These are phyloP conservation scores for Charanyca ferruginea DNA, from an alignment of 2,888 invertebrate genomes.

Conservation along the genomic window DNA sequence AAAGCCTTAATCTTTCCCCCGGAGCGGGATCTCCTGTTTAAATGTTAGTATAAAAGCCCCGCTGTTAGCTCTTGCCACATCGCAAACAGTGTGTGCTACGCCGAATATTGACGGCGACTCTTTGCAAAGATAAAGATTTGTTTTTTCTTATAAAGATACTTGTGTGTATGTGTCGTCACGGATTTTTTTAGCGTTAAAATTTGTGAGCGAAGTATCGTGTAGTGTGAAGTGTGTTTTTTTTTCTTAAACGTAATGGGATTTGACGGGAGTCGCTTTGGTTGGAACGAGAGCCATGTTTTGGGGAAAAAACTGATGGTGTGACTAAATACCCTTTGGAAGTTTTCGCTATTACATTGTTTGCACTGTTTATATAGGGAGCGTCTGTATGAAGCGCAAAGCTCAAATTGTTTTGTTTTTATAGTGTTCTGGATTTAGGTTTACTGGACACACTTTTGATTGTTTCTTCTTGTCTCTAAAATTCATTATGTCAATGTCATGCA, in stretches of 20 bases:
- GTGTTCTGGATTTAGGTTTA: too few relatives aligned
- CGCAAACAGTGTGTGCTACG: slow-evolving; percentile 69
- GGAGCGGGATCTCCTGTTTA: slow-evolving; percentile 73
- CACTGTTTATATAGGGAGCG: too few relatives aligned
- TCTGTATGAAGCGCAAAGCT: too few relatives aligned
- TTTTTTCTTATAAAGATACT: slow-evolving; percentile 58
- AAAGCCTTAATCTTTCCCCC: slow-evolving; percentile 72
- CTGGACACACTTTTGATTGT: too few relatives aligned
- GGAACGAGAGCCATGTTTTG: slow-evolving; percentile 23
- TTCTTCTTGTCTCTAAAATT: too few relatives aligned
- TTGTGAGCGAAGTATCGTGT: slow-evolving; percentile 22
- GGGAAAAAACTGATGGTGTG: neutral
- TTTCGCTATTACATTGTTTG: too few relatives aligned
- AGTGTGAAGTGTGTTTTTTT: slow-evolving; percentile 1
- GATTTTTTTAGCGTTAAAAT: slow-evolving; percentile 58
- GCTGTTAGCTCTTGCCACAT: slow-evolving; percentile 69
- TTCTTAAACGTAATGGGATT: slow-evolving; percentile 24
- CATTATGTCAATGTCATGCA: too few relatives aligned
- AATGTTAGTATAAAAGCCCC: slow-evolving; percentile 75
- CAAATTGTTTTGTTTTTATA: too few relatives aligned
- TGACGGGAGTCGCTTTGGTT: slow-evolving; percentile 8
- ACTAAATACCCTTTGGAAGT: too few relatives aligned
- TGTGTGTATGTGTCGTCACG: slow-evolving; percentile 65
- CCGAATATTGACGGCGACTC: slow-evolving; percentile 71
- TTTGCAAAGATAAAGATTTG: slow-evolving; percentile 67